A percentile compares a stretch with the other conserved stretches of the same genome.
Conservation (phyloP, 2,888 invertebrate species). For the Melanchra persicariae region DNA sequence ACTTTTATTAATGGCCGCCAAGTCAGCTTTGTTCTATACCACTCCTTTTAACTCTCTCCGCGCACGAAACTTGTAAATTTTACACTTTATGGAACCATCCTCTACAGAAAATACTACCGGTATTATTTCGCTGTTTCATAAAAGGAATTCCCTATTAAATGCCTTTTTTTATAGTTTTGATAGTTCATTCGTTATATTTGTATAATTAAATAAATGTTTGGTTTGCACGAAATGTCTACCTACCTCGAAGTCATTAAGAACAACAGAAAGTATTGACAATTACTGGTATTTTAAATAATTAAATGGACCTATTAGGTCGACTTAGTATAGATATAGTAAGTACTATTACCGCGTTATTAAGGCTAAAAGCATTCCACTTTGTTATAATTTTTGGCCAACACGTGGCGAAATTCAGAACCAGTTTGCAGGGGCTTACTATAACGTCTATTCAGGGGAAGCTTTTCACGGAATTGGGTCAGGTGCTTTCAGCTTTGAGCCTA, state of each 20-base stretch:
- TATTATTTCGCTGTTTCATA: conserved; percentile 52
- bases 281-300: conserved; percentile 42
- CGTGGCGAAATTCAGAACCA: conserved; percentile 19
- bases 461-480: conserved; percentile 43
- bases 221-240: conserved; percentile 60
- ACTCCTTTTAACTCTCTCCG: conserved; percentile 72
- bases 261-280: conserved; percentile 40
- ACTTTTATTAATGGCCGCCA: conserved; percentile 83
- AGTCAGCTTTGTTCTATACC: conserved; percentile 78
- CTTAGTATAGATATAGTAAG: conserved; percentile 20
- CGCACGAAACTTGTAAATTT: conserved; percentile 77
- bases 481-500: conserved; percentile 35
- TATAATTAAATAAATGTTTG: conserved; percentile 53
- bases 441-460: conserved; percentile 39
- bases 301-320: conserved; percentile 11
- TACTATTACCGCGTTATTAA: conserved; percentile 1
- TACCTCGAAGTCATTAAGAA: conserved; percentile 22
- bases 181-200: conserved; percentile 38
- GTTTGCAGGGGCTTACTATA: conserved; percentile 22
- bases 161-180: conserved; percentile 29
- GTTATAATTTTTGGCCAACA: conserved; percentile 22
- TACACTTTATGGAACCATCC: conserved; percentile 72
- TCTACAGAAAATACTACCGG: conserved; percentile 48
- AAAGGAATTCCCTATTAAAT: conserved; percentile 47
- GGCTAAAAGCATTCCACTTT: conserved; percentile 27